Conservation (phyloP, 2,888 invertebrate genomes). For the Cheilosia variabilis region DNA sequence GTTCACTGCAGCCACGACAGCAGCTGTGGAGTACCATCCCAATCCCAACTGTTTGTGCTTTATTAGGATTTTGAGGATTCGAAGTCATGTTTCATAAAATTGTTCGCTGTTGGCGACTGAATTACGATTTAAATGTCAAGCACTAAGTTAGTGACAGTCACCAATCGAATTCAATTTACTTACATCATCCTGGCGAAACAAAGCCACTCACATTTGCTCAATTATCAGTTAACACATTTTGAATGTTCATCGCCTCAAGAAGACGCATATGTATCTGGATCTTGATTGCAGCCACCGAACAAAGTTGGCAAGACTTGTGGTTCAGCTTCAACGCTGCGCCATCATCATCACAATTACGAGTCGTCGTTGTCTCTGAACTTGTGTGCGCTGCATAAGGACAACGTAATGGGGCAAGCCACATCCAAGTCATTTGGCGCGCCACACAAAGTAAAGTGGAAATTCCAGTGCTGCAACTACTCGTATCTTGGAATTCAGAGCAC, state of each 20-base stretch:
- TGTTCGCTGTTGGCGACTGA: background rate
- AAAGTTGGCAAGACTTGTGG: constrained; percentile 15
- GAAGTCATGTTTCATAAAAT: too few relatives aligned
- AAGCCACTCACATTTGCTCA: constrained; percentile 21
- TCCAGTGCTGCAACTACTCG: constrained; percentile 32
- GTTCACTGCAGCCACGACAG: constrained; percentile 5
- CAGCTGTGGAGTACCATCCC: constrained; percentile 1
- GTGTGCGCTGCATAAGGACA: constrained; percentile 1
- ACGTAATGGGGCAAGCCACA: constrained; percentile 24
- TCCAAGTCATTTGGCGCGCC: constrained; percentile 22
- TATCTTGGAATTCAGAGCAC: constrained; percentile 46
- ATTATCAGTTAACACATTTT: constrained; percentile 42
- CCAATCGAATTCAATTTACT: constrained; percentile 29
- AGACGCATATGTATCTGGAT: background rate
- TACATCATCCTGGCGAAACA: background rate
- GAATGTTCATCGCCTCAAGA: constrained; percentile 1
- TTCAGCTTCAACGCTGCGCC: constrained; percentile 10
- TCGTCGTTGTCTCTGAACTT: background rate
- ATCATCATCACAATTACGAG: constrained; percentile 16
- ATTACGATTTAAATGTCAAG: background rate
- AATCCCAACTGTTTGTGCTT: background rate
- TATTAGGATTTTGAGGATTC: background rate
- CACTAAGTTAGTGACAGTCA: constrained; percentile 2
- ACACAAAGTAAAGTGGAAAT: constrained; percentile 40
- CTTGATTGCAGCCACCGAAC: constrained; percentile 2